Percentiles rank a stretch among this genome's conserved stretches.
These are phyloP conservation scores for Cheiracanthium punctorium DNA, from an alignment of 2,888 invertebrate species.

Conservation along the genomic window DNA sequence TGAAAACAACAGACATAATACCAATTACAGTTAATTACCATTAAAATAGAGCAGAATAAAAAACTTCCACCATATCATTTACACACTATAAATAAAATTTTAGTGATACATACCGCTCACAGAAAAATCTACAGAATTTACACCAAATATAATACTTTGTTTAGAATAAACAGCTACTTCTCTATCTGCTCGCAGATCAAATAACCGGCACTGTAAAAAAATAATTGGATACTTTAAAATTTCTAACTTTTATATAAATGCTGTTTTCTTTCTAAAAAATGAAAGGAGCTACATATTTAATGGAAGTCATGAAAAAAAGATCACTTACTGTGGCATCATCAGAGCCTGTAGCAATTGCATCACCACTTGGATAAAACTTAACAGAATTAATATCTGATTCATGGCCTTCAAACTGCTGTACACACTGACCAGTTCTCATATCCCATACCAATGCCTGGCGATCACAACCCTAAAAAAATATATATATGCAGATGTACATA, in stretches of 20 bases:
- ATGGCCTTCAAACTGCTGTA: constrained; percentile 99
- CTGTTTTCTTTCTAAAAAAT: too few relatives aligned
- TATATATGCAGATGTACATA: too few relatives aligned
- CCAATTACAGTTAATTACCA: too few relatives aligned
- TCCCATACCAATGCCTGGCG: constrained; percentile 99
- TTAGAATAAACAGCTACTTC: constrained; percentile 97
- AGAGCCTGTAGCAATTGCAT: constrained; percentile 98
- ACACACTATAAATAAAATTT: not conserved
- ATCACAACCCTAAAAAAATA: constrained; percentile 87
- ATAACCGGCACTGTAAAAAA: constrained; percentile 87
- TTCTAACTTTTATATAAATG: too few relatives aligned
- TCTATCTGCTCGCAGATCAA: constrained; percentile 97
- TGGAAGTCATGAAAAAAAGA: too few relatives aligned
- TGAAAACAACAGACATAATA: too few relatives aligned
- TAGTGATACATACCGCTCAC: constrained; percentile 83
- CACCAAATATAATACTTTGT: constrained; percentile 97
- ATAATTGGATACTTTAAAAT: not conserved
- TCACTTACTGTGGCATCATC: constrained; percentile 92
- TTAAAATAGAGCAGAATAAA: too few relatives aligned
- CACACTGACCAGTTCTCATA: constrained; percentile 97
- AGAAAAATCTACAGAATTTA: constrained; percentile 98
- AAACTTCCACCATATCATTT: too few relatives aligned
- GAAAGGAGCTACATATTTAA: too few relatives aligned
- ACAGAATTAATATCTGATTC: constrained; percentile 98
- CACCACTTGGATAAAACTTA: constrained; percentile 98